Evolutionary conservation across 1,140 invertebrate species (phyloP), one percentile per base, ranked within the genome.

Genomic region (Drosophila sucinea): DNA sequence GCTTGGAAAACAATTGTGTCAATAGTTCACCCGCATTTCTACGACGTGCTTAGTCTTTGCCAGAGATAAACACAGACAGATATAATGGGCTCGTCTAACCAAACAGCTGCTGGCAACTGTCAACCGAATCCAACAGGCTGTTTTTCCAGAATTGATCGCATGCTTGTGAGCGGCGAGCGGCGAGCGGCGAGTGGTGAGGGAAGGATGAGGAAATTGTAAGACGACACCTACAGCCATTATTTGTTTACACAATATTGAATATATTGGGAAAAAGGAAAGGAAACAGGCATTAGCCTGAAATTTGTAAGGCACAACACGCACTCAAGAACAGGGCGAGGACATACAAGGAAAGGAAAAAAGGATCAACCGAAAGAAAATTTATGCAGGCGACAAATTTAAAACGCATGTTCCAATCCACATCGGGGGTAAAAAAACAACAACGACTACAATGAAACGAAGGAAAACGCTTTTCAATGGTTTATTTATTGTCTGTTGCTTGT

Each of bases 171-270:
- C 25, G 27, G 44, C 27, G 3, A 74, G 33, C 60, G 60, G 25
- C 23, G 41, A 64, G 57, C 1, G 38, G 8, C 5, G 29, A 33
- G 65, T 47, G 33, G 57, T 17, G 61, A 55, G 51, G 41, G 30
- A 27, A 55, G 77, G 32, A 40, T 55, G 55, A 69, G 70, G 68
- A 85, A 75, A 83, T 71, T 73, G 83, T 87, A 87, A 87, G 83
- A 60, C 62, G 83, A 87, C 83, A 87, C 83, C 83, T 87, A 83
- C 67, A 73, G 77, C 79, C 79, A 87, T 87, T 81, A 89, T 89
- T 87, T 87, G 83, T 87, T 87, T 87, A 87, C 83, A 87, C 84
- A 87, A 87, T 87, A 87, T 87, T 87, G 83, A 77, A 87, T 86
- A 86, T 86, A 60, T 25, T 17, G 32, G 61, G 63, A 51, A 25